A percentile compares a stretch with the other conserved stretches of the same genome.
Evolutionary conservation across 2,797 vertebrate species (phyloP).

Genomic region (Hafferia zeledoni): DNA sequence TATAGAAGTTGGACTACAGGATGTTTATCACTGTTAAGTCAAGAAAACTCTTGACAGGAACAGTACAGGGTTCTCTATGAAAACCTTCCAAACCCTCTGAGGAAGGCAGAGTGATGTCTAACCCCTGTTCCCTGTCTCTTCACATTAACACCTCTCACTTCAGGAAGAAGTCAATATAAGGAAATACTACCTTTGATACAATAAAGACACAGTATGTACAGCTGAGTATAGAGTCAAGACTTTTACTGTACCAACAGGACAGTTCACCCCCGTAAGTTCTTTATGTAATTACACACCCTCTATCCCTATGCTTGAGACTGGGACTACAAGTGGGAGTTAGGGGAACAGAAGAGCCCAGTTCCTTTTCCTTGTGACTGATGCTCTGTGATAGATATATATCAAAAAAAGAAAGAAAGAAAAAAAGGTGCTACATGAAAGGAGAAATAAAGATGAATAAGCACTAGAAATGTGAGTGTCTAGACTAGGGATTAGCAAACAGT

Average conservation of each 20-base stretch:
- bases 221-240: background rate
- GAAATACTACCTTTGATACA: background rate
- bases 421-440: background rate
- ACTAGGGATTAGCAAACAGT: slow-evolving; percentile 22
- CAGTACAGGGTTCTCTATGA: background rate
- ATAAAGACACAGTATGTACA: background rate
- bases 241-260: background rate
- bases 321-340: background rate
- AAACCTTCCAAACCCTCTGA: background rate
- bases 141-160: background rate
- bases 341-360: background rate
- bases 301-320: background rate
- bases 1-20: background rate
- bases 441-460: background rate
- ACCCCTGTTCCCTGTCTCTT: background rate
- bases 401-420: background rate
- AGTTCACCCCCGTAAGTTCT: background rate
- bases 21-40: background rate
- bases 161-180: background rate
- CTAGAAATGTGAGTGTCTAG: slow-evolving; percentile 8
- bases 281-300: background rate
- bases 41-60: background rate
- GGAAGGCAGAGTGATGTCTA: accelerated
- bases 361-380: background rate
- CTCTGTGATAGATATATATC: background rate